Evolutionary conservation across 1,140 invertebrate genomes (phyloP), one percentile per base, ranked within the genome.

Genomic region (Zaprionus ornatus): DNA sequence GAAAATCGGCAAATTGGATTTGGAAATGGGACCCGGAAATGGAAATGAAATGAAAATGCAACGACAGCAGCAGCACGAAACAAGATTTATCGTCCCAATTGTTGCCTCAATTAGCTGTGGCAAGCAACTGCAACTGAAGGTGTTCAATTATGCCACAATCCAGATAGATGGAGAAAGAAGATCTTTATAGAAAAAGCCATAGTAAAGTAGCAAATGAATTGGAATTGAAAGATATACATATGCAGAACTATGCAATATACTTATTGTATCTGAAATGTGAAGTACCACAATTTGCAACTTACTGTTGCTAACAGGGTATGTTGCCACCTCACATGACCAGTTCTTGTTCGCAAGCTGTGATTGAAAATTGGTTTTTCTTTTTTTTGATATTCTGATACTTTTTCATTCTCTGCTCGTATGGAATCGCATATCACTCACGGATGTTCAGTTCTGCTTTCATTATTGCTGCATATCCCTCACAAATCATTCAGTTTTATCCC

Each of bases 1-100:
- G 62, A 65, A 55, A 55, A 50, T 65, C 40, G 40, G 62, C 21
- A 65, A 65, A 65, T 65, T 65, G 62, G 50, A 55, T 65, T 65
- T 65, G 21, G 52, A 50, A 50, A 50, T 50, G 45, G 19, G 21
- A 23, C 19, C 45, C 45, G 45, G 45, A 50, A 50, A 19, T 19
- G 45, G 45, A 50, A 50, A 50, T 50, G 45, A 50, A 50, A 23
- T 19, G 45, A 50, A 50, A 50, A 50, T 50, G 45, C 45, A 50
- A n/a, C 45, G 19, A 19, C 45, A 21, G 45, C 45, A 50, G 17
- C 6, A 15, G 15, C 13, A n/a, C 15, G 5, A n/a, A 45, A 17
- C 1, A 50, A 50, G 45, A 50, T 50, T 50, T 50, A 50, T 50
- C 19, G 19, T 9, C 4, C 19, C 7, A 12, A 19, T 19, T 19